phyloP scores from a whole-genome alignment of 2,888 invertebrate species.

The Hypercompe scribonia region DNA sequence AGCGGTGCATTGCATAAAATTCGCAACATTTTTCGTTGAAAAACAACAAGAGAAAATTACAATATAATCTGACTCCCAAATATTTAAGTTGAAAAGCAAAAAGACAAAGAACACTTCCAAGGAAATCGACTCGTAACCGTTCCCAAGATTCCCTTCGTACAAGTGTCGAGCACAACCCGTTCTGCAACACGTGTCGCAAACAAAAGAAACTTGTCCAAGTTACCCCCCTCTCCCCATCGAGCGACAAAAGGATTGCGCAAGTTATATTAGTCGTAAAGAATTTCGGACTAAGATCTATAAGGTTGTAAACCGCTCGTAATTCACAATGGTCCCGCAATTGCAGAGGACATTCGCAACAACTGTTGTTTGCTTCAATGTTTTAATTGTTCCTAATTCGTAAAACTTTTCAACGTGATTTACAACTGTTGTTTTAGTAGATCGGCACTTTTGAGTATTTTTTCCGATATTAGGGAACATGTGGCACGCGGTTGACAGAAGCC shows the following conservation, averaged over 20 bases:
- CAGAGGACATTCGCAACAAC: slow-evolving; percentile 84
- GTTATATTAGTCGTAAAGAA: slow-evolving; percentile 85
- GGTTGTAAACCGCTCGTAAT: slow-evolving; percentile 82
- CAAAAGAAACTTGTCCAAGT: slow-evolving; percentile 81
- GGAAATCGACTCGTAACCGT: slow-evolving; percentile 71
- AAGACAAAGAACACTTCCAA: slow-evolving; percentile 64
- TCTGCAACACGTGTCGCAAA: slow-evolving; percentile 84
- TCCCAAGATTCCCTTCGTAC: slow-evolving; percentile 72
- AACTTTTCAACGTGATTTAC: slow-evolving; percentile 83
- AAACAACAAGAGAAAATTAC: slow-evolving; percentile 60
- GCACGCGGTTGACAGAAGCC: slow-evolving; percentile 54
- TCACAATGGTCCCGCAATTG: slow-evolving; percentile 84
- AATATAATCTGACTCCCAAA: slow-evolving; percentile 63
- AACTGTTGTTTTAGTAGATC: slow-evolving; percentile 75
- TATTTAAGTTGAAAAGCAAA: slow-evolving; percentile 62
- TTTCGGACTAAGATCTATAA: slow-evolving; percentile 84
- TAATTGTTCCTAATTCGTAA: slow-evolving; percentile 86
- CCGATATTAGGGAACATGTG: slow-evolving; percentile 60
- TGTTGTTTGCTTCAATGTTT: slow-evolving; percentile 85
- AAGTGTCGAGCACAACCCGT: slow-evolving; percentile 84
- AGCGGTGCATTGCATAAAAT: slow-evolving; percentile 50
- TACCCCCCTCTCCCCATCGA: slow-evolving; percentile 63
- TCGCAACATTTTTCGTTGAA: slow-evolving; percentile 55
- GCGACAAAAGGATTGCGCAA: slow-evolving; percentile 85
- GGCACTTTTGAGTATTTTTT: slow-evolving; percentile 64